Percentiles rank a stretch among this genome's conserved stretches.
These are phyloP conservation scores for Chrysina gloriosa DNA, from an alignment of 2,888 invertebrate genomes.

Conservation along the genomic window DNA sequence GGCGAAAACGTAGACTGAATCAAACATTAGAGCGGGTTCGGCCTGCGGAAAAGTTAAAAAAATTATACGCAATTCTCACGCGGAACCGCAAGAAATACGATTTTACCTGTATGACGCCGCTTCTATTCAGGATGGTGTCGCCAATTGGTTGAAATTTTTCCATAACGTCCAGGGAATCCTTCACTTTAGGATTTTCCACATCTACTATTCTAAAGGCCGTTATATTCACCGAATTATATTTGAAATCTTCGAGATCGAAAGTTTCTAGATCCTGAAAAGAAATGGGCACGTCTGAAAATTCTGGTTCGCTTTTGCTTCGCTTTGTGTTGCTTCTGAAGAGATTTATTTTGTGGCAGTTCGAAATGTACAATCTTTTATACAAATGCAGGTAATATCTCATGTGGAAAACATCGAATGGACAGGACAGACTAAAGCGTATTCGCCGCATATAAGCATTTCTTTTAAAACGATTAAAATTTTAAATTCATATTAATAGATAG, in stretches of 20 bases:
- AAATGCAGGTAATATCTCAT: neutral
- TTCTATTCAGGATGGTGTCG: conserved; percentile 78
- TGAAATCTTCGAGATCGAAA: conserved; percentile 80
- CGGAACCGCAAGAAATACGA: conserved; percentile 22
- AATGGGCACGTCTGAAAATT: neutral
- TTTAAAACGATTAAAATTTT: no score
- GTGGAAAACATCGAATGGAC: no score
- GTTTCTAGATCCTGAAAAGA: conserved; percentile 81
- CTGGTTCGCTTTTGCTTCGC: neutral
- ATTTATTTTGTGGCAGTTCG: neutral
- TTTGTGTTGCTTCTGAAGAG: conserved; percentile 5
- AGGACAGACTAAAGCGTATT: no score
- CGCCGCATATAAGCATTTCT: no score
- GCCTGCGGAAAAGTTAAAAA: conserved; percentile 69
- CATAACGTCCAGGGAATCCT: conserved; percentile 84
- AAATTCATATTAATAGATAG: no score
- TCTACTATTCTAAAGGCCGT: conserved; percentile 87
- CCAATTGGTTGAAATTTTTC: conserved; percentile 89
- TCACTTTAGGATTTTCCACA: conserved; percentile 79
- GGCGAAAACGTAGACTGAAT: conserved; percentile 86
- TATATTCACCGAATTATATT: conserved; percentile 82
- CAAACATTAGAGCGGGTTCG: conserved; percentile 86
- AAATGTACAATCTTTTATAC: neutral
- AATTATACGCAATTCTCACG: conserved; percentile 33
- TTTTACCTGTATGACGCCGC: conserved; percentile 74